Base-by-base conservation (phyloP, 2,113 vertebrate species). In the Polypterus senegalus region DNA sequence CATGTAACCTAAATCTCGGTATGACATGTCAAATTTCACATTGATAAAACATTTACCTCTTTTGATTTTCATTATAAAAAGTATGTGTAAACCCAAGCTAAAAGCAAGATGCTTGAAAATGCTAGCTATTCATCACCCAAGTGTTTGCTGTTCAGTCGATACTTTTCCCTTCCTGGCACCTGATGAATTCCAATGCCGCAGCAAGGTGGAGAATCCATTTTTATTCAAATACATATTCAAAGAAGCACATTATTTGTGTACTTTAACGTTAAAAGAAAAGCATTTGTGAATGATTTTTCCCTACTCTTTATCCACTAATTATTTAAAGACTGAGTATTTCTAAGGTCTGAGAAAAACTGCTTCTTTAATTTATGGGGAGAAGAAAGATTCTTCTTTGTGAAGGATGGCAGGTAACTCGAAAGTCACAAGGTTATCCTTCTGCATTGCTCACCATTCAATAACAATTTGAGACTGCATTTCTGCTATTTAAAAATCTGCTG, bases 401-500 rank as follows among this genome's bases (percentile, higher is more conserved):
- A 74, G 81, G 77, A 75, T 47, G 57, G 47, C 72, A 65, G 63
- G 72, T 68, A 72, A 66, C 65, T 65, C 57, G 68, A 46, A 44
- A 76, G 70, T 76, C 76, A 71, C 80, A 77, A 77, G 68, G 58
- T 80, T 73, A 76, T 63, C 62, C 64, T 73, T 68, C 47, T 60
- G 27, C 59, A 72, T 45, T 49, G 10, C 61, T 73, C 66, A 47
- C 46, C 9, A 64, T 71, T 79, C 70, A 73, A 65, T 67, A 69
- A 57, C 72, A 77, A 84, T 85, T 81, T 77, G 59, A 60, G 73
- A 63, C 62, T 61, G 1, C 69, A 51, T 73, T 79, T 79, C 65
- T 62, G 73, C 71, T 0, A 68, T 52, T 11, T 6, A 72, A 72
- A 71, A 27, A 76, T 74, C 69, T 65, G 71, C 0, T 0, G 61